Evolutionary conservation across 2,888 invertebrate genomes (phyloP).

Genomic region (Protodeltote pygarga): DNA sequence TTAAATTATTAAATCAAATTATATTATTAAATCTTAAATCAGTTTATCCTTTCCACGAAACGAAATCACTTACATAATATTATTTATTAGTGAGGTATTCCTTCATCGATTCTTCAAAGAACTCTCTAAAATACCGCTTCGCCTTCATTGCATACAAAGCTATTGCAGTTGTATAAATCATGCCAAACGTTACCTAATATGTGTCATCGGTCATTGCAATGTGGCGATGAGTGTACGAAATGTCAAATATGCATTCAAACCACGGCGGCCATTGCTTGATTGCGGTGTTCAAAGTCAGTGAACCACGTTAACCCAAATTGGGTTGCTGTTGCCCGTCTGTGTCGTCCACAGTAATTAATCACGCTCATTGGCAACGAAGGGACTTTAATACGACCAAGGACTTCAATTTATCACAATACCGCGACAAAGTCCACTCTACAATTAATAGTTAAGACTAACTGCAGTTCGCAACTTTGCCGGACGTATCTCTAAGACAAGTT

Average conservation of each 20-base stretch:
- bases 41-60: too few species aligned
- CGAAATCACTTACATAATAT: too few species aligned
- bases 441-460: conserved; percentile 70
- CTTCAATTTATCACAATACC: conserved; percentile 76
- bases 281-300: conserved; percentile 67
- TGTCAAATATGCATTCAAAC: conserved; percentile 48
- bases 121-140: too few species aligned
- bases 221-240: conserved; percentile 18
- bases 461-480: conserved; percentile 48
- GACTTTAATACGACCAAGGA: conserved; percentile 78
- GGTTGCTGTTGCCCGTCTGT: conserved; percentile 62
- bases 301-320: conserved; percentile 77
- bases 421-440: conserved; percentile 66
- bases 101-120: too few species aligned
- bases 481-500: conserved; percentile 22
- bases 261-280: conserved; percentile 38
- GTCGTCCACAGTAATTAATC: conserved; percentile 77
- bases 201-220: conserved; percentile 13
- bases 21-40: too few species aligned
- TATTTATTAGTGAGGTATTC: neutral
- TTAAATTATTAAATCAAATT: too few species aligned
- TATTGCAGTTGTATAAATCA: conserved; percentile 24
- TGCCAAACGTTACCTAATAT: conserved; percentile 36
- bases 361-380: conserved; percentile 69
- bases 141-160: conserved; percentile 18